A percentile compares a stretch with the other conserved stretches of the same genome.
Conservation (phyloP, 2,797 vertebrate species). For the Adelosebastes latens region DNA sequence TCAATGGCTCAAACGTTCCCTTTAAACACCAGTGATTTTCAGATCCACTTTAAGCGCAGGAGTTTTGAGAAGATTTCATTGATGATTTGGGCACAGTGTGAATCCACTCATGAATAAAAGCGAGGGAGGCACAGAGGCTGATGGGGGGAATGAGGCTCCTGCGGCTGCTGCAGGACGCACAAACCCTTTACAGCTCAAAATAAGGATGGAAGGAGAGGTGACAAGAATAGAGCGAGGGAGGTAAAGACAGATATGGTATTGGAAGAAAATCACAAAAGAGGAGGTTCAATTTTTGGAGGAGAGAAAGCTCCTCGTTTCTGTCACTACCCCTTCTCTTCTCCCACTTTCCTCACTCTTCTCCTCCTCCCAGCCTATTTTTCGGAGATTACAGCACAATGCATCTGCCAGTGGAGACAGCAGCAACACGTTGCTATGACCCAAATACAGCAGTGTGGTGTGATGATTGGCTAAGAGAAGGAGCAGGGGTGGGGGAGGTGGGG, state of each 20-base stretch:
- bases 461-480: slow-evolving; percentile 78
- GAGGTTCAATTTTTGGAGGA: slow-evolving; percentile 7
- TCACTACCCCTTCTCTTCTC: slow-evolving; percentile 39
- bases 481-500: slow-evolving; percentile 29
- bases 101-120: slow-evolving; percentile 61
- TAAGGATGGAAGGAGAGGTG: neutral
- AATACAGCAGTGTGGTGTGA: slow-evolving; percentile 73
- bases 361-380: slow-evolving; percentile 68
- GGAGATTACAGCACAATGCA: slow-evolving; percentile 79
- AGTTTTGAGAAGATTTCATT: slow-evolving; percentile 59
- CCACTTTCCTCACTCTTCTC: slow-evolving; percentile 41
- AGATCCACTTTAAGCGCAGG: slow-evolving; percentile 53
- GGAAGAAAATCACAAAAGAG: slow-evolving; percentile 29
- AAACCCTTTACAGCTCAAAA: slow-evolving; percentile 1
- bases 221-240: neutral
- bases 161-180: neutral
- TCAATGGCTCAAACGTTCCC: slow-evolving; percentile 56
- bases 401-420: slow-evolving; percentile 79
- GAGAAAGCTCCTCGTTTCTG: slow-evolving; percentile 23
- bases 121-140: slow-evolving; percentile 1
- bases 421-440: slow-evolving; percentile 83
- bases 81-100: slow-evolving; percentile 56
- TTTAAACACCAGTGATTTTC: slow-evolving; percentile 65
- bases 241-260: neutral
- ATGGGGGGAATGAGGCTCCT: slow-evolving; percentile 13